Evolutionary conservation across 2,888 invertebrate species (phyloP), one percentile per base, ranked within the genome.

Genomic region (Platycheirus rosarum): DNA sequence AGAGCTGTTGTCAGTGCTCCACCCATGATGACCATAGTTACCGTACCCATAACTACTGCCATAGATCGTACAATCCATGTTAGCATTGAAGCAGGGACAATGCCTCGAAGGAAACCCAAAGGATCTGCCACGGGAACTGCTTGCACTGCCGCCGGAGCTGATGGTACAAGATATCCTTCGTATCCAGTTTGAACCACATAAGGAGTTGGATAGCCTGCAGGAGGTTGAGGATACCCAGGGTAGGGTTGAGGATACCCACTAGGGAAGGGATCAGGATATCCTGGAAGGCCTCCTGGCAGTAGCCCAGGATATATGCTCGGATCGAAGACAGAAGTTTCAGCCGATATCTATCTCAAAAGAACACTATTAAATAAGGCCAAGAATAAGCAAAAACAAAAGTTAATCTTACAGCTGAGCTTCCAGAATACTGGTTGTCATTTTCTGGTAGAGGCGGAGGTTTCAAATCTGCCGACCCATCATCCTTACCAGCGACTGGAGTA

Each of bases 1-100:
- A 93, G 86, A 1, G 92, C 89, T 1, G 91, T 91, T 0, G 92
- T 92, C 18, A 93, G 89, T 18, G 92, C 88, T 8, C 92, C 91
- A 2, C 93, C 93, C 60, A 93, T 87, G 4, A 92, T 69, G 3
- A 93, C 86, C 4, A 92, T 87, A 2, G 88, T 88, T 13, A 91
- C 86, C 5, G 91, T 91, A 9, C 91, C 91, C 5, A 91, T 46
- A 0, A 92, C 80, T 20, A 91, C 90, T 13, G 91, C 87, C 14
- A 91, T 89, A 5, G 91, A 86, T 84, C 91, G 91, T n/a, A 91
- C 88, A 14, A 92, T 85, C 16, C 90, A 86, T 2, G 88, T 88
- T 63, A 88, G 78, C 77, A 90, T 85, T 5, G 89, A 82, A n/a
- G 85, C 75, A 18, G 90, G 87, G 3, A 90, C 11, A 0, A 90